Conservation (phyloP, 2,797 vertebrate species). For the Melanotaenia trifasciata region DNA sequence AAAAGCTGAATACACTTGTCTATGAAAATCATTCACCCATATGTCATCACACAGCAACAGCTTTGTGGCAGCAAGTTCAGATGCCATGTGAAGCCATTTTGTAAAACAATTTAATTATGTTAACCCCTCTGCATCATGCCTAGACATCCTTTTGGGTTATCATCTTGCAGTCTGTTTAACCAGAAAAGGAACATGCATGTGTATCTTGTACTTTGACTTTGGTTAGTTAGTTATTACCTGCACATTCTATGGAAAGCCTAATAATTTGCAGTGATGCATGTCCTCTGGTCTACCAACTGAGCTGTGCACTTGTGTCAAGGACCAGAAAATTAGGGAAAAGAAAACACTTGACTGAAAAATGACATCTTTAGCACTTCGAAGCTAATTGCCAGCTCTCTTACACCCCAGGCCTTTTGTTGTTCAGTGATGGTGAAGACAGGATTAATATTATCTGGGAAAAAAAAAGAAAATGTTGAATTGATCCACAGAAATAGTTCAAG, state of each 20-base stretch:
- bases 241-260: constrained; percentile 37
- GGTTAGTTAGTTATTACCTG: constrained; percentile 39
- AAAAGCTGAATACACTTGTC: constrained; percentile 25
- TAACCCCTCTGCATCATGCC: constrained; percentile 2
- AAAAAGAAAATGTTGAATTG: background rate
- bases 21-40: constrained; percentile 34
- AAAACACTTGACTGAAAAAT: constrained; percentile 39
- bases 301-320: constrained; percentile 21
- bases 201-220: constrained; percentile 49
- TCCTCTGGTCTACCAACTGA: constrained; percentile 29
- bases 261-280: constrained; percentile 34
- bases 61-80: constrained; percentile 27
- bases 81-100: constrained; percentile 21
- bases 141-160: constrained; percentile 24
- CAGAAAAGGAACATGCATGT: constrained; percentile 18
- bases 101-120: constrained; percentile 29
- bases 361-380: constrained; percentile 39
- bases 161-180: constrained; percentile 32
- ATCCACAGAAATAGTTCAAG: background rate
- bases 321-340: background rate
- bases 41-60: constrained; percentile 7
- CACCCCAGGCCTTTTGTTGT: background rate
- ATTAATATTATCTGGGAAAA: background rate
- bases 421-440: background rate
- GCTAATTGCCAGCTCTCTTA: background rate